A percentile compares a stretch with the other conserved stretches of the same genome.
Evolutionary conservation across 2,113 vertebrate genomes (phyloP).

Genomic region (Carassius auratus): DNA sequence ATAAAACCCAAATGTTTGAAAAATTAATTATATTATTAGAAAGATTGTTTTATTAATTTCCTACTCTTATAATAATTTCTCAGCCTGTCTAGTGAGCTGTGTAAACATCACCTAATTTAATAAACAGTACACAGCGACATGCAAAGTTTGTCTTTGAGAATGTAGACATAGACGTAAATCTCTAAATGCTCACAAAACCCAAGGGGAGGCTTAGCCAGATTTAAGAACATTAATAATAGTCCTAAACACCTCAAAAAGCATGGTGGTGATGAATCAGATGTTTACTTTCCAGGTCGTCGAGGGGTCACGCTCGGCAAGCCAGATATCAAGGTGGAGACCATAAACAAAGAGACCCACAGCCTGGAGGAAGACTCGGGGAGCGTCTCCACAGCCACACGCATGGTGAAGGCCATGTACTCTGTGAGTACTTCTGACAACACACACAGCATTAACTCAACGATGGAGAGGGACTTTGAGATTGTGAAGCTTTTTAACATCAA

Average conservation of each 20-base stretch:
- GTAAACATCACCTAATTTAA: background rate
- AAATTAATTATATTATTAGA: background rate
- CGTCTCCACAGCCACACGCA: slow-evolving; percentile 90
- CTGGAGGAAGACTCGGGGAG: slow-evolving; percentile 92
- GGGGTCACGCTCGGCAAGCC: slow-evolving; percentile 93
- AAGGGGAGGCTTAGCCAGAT: background rate
- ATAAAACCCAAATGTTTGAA: background rate
- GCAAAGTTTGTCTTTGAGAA: background rate
- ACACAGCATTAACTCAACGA: background rate
- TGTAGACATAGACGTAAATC: background rate
- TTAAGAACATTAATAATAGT: slow-evolving; percentile 2
- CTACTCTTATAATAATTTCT: background rate
- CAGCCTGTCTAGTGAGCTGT: background rate
- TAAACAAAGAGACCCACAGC: slow-evolving; percentile 93
- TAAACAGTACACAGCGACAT: background rate
- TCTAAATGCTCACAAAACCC: background rate
- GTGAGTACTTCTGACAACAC: slow-evolving; percentile 73
- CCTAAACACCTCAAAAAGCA: background rate
- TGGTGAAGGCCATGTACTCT: slow-evolving; percentile 98
- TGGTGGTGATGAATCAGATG: background rate
- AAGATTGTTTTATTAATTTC: background rate
- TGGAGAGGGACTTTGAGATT: slow-evolving; percentile 2
- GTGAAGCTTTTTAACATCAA: background rate
- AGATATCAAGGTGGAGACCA: slow-evolving; percentile 97
- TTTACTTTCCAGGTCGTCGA: slow-evolving; percentile 83